Conservation (phyloP, 2,888 invertebrate species). For the Idaea aversata region DNA sequence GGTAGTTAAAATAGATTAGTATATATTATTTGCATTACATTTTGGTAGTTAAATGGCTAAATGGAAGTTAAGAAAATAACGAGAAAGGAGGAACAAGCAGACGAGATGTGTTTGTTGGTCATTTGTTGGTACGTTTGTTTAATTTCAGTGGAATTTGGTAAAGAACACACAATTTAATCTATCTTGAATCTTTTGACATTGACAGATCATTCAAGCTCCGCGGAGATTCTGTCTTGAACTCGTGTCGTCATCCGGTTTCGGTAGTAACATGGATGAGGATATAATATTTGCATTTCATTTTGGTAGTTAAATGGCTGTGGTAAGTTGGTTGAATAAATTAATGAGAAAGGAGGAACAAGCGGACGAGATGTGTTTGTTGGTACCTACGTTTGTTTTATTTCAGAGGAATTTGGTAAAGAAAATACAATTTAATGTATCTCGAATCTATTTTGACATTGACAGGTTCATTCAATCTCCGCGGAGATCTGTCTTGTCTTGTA, state of each 20-base stretch:
- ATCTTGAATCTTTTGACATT: too few relatives aligned
- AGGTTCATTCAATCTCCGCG: too few relatives aligned
- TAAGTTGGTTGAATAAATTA: constrained; percentile 34
- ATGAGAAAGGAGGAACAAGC: constrained; percentile 50
- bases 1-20: constrained; percentile 64
- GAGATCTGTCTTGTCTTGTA: too few relatives aligned
- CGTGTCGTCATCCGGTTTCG: constrained; percentile 43
- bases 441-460: too few relatives aligned
- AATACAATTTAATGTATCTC: too few relatives aligned
- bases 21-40: constrained; percentile 50
- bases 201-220: too few relatives aligned
- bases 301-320: too few relatives aligned
- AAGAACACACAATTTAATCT: not conserved
- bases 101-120: constrained; percentile 41
- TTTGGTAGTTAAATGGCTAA: constrained; percentile 15
- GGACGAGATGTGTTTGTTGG: constrained; percentile 42
- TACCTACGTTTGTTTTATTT: constrained; percentile 41
- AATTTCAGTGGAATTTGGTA: constrained; percentile 5
- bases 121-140: constrained; percentile 50
- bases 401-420: constrained; percentile 1
- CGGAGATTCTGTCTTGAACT: not conserved
- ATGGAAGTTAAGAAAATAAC: constrained; percentile 42
- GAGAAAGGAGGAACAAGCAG: constrained; percentile 46
- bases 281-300: constrained; percentile 45
- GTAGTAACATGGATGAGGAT: constrained; percentile 65